These are phyloP conservation scores for Tenrec ecaudatus DNA, from an alignment of 2,113 vertebrate species.

Conservation along the genomic window DNA sequence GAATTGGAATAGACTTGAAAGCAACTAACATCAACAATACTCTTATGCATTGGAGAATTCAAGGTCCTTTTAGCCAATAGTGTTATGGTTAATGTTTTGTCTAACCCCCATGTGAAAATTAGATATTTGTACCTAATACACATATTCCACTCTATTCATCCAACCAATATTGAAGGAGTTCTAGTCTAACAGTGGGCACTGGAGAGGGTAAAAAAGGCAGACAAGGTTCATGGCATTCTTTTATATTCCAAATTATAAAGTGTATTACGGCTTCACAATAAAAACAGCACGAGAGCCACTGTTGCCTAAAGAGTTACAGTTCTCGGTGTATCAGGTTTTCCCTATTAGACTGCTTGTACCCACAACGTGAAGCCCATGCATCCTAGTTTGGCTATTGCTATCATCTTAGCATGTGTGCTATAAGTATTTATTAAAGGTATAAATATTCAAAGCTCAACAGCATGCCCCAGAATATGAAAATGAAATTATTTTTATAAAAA, in stretches of 20 bases:
- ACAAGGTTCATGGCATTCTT: conserved; percentile 11
- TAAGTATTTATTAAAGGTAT: conserved; percentile 28
- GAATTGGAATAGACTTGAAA: background rate
- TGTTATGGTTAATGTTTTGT: conserved; percentile 36
- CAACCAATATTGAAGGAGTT: conserved; percentile 52
- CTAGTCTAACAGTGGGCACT: conserved; percentile 7
- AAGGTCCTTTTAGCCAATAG: conserved; percentile 25
- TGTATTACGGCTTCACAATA: background rate
- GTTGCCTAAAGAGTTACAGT: background rate
- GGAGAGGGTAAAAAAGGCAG: conserved; percentile 13
- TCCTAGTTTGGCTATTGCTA: background rate
- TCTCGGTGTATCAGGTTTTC: conserved; percentile 9
- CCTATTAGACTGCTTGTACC: background rate
- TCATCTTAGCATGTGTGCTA: conserved; percentile 11
- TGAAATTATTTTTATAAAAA: conserved; percentile 42
- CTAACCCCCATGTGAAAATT: conserved; percentile 36
- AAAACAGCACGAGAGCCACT: background rate
- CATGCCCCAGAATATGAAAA: conserved; percentile 2
- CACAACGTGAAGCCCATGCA: background rate
- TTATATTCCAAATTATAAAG: conserved; percentile 49
- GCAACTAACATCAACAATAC: background rate
- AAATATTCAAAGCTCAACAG: background rate
- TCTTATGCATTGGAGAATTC: background rate
- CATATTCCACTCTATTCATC: conserved; percentile 27
- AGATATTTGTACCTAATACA: conserved; percentile 40